Base-by-base conservation (phyloP, 2,113 vertebrate genomes). In the Atractosteus spatula region DNA sequence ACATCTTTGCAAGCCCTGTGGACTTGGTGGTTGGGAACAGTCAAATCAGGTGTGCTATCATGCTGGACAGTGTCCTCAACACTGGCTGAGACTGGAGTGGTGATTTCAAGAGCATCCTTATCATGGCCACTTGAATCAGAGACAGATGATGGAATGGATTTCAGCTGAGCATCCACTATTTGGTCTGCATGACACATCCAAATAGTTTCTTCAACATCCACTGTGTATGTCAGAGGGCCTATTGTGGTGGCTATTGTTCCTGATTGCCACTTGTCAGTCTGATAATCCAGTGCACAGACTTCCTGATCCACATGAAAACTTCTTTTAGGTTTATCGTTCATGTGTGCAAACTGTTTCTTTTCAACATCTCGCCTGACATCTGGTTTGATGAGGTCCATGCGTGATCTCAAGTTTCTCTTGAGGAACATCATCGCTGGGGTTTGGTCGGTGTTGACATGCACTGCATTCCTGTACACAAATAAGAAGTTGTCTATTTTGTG, bases 401-500 rank as follows among this genome's bases (percentile, higher is more conserved):
- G 41, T 41, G 4, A 66, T 66, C 41, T 66, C 43, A 66, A 12
- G 41, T 66, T 66, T 43, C 64, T 66, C 17, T 41, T 45, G 3
- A 66, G 17, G 14, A 66, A 66, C 64, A 66, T 3, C 64, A 66
- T 66, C 5, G 41, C 47, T 51, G 57, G 57, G 2, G 56, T 59
- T 59, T 59, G 56, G 56, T 3, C 13, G 7, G 56, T 3, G 10
- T 7, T 59, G 3, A 3, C 56, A 59, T 59, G 56, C 13, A 12
- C 12, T 8, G 56, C 10, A 59, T 59, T 59, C 7, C 56, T 7
- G 14, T 59, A 59, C 7, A 12, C 56, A 12, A 59, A 59, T 59
- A 59, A 12, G 14, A 59, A 59, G 56, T 59, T 59, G 1, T 7
- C 12, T 13, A 59, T 7, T 12, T 59, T 59, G 7, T 59, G 56